Base-by-base conservation (phyloP, 64 coral and sea anemone species). In the Montipora foliosa region DNA sequence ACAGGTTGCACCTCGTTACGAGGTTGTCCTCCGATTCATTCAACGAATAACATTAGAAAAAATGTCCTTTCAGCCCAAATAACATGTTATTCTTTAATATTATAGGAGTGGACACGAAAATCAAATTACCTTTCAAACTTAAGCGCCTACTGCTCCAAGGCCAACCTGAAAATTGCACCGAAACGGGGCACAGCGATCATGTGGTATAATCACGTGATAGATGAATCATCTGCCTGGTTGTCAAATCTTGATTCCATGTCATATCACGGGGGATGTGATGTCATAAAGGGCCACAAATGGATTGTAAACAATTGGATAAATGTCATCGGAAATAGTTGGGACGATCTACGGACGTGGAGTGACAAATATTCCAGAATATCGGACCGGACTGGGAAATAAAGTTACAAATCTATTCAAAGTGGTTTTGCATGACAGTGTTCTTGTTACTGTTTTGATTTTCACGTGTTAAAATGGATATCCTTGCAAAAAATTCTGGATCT, bases 231-330 rank as follows among this genome's bases (percentile, higher is more conserved):
- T 9, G 93, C 89, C 13, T 95, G 92, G 96, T n/a, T 98, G 19
- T 93, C 88, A 21, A 74, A 15, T 10, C 60, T 98, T 10, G 89
- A 98, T 50, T 89, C 76, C 44, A 88, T 85, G 77, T 98, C 96
- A 19, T 98, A 95, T 47, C 96, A 98, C 53, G 96, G 96, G 7
- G 93, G 93, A 73, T 98, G 96, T 89, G 96, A 98, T 89, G 96
- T 98, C 84, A 92, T 86, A 6, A 83, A 85, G 71, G 96, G 96
- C 17, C 83, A 98, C 1, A 98, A 98, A 19, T 95, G 92, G 92
- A 91, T 98, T 21, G 82, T 98, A 45, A 98, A 98, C 58, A 95
- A 92, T 75, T 98, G 96, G 96, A 98, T 98, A 89, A 91, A 98
- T 69, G 64, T 98, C 62, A 95, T 98, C 62, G 96, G 92, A 49